Conservation (phyloP, 2,888 invertebrate genomes). For the Tetragnatha montana region DNA sequence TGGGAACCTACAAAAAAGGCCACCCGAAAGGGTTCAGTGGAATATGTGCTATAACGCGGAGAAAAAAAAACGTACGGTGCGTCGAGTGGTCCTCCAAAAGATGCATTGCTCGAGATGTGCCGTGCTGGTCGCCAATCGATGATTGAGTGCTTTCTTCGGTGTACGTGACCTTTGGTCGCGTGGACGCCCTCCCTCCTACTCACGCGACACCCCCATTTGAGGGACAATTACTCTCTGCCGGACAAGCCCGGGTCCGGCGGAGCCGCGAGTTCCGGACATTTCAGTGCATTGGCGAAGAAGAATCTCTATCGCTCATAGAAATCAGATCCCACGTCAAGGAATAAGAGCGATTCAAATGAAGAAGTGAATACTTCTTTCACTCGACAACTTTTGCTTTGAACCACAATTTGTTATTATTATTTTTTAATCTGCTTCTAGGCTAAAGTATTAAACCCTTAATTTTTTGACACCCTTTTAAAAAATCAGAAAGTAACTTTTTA, state of each 20-base stretch:
- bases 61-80: too few species aligned
- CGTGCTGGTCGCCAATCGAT: slow-evolving; percentile 62
- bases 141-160: slow-evolving; percentile 40
- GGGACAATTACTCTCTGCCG: neutral
- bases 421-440: neutral
- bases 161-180: slow-evolving; percentile 66
- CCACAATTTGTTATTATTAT: too few species aligned
- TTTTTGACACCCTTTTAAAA: too few species aligned
- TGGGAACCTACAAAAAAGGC: too few species aligned
- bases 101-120: slow-evolving; percentile 7
- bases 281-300: neutral
- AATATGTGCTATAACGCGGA: too few species aligned
- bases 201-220: slow-evolving; percentile 42
- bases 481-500: too few species aligned
- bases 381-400: too few species aligned
- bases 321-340: neutral
- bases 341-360: too few species aligned
- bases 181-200: slow-evolving; percentile 19
- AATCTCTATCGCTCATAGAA: neutral
- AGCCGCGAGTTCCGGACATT: neutral
- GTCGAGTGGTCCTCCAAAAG: neutral
- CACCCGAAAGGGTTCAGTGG: too few species aligned
- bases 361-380: too few species aligned
- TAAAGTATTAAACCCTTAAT: neutral
- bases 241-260: neutral